Evolutionary conservation across 2,888 invertebrate genomes (phyloP).

Genomic region (Frankliniella fusca): DNA sequence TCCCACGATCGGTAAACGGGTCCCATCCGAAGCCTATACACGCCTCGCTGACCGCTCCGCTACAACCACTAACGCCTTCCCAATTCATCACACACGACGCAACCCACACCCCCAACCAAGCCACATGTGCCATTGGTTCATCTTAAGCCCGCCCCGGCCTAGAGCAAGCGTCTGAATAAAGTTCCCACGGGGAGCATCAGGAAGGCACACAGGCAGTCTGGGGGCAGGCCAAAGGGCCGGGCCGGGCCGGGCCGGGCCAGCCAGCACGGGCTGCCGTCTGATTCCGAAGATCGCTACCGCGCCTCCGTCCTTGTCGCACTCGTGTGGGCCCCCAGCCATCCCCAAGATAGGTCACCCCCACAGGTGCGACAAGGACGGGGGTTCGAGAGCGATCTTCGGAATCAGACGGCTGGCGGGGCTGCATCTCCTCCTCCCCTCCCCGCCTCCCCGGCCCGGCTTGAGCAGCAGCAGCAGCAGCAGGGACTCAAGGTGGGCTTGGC

Average conservation of each 20-base stretch:
- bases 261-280: slow-evolving; percentile 47
- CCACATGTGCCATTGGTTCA: neutral
- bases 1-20: slow-evolving; percentile 45
- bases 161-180: slow-evolving; percentile 40
- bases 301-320: too few species aligned
- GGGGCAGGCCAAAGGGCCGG: slow-evolving; percentile 43
- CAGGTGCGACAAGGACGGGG: too few species aligned
- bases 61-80: too few species aligned
- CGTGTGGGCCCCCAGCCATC: too few species aligned
- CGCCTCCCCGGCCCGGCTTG: slow-evolving; percentile 45
- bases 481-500: neutral
- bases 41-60: neutral
- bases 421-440: slow-evolving; percentile 50
- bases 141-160: neutral
- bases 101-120: too few species aligned
- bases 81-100: too few species aligned
- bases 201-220: slow-evolving; percentile 36
- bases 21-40: neutral
- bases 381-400: too few species aligned
- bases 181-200: slow-evolving; percentile 14
- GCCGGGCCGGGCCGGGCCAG: slow-evolving; percentile 33
- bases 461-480: neutral
- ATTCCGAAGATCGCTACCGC: too few species aligned
- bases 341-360: too few species aligned
- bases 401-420: too few species aligned